phyloP scores from a whole-genome alignment of 2,888 invertebrate species.

The Lasioglossum malachurum region DNA sequence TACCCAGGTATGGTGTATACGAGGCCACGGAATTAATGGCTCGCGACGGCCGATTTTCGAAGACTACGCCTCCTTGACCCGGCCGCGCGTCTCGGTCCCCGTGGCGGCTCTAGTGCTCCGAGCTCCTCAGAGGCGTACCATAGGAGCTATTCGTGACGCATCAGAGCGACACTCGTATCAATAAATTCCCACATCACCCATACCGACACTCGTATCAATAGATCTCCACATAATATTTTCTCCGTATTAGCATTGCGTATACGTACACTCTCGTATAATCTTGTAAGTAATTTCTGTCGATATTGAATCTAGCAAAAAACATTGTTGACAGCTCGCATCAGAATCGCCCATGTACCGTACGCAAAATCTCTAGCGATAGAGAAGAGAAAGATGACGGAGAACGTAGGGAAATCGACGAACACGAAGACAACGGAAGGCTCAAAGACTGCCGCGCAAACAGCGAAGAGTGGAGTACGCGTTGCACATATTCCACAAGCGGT shows the following conservation, averaged over 20 bases:
- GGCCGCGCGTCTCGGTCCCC: no score
- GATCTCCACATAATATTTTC: background rate
- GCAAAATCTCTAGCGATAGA: slow-evolving; percentile 90
- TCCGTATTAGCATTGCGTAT: background rate
- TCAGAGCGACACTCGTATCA: no score
- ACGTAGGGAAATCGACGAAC: slow-evolving; percentile 81
- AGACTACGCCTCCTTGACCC: no score
- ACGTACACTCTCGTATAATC: no score
- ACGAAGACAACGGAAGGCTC: slow-evolving; percentile 75
- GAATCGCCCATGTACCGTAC: slow-evolving; percentile 93
- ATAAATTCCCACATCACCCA: no score
- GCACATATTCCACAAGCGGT: slow-evolving; percentile 88
- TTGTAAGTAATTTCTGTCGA: background rate
- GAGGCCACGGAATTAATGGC: no score
- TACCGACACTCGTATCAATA: no score
- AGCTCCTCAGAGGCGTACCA: no score
- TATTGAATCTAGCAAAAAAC: background rate
- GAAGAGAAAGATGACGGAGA: slow-evolving; percentile 88
- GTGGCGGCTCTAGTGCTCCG: no score
- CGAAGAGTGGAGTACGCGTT: slow-evolving; percentile 88
- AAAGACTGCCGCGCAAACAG: slow-evolving; percentile 89
- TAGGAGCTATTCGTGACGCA: no score
- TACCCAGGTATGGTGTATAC: no score
- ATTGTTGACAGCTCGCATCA: slow-evolving; percentile 82
- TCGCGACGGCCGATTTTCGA: no score